Evolutionary conservation across 2,797 vertebrate genomes (phyloP), one percentile per base, ranked within the genome.

Genomic region (Danio aesculapii): DNA sequence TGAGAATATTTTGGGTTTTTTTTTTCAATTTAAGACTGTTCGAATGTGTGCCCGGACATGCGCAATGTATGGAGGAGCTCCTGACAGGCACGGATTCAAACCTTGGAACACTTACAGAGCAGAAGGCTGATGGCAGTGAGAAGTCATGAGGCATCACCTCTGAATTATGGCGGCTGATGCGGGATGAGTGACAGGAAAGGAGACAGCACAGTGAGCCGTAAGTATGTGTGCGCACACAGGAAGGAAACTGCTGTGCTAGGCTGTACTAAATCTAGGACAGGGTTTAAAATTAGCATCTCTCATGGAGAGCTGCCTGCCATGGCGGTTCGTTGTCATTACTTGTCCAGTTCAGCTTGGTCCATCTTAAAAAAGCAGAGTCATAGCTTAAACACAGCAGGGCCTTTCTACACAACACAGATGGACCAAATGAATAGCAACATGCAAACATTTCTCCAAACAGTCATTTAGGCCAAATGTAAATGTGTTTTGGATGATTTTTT

Each of bases 81-180:
- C 71, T 69, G 91, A 91, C 90, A 74, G 79, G 89, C 90, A 90
- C 85, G 84, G 87, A 91, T 92, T 89, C 88, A 91, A 92, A 87
- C 90, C 90, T 91, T 93, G 93, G 92, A 92, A 93, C 91, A 93
- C 92, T 93, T 93, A 93, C 92, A 93, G 92, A 90, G 91, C 92
- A 92, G 91, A 91, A 92, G 93, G 93, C 92, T 94, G 93, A 91
- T 93, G 92, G 92, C 92, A 90, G 92, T 88, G 89, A 90, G 91
- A 91, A 93, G 92, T 94, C 92, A 93, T 89, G 92, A 91, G 88
- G 89, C 90, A 94, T 93, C 92, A 92, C 92, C 87, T 91, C 89
- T 91, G 92, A 92, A 90, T 84, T 76, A 84, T 77, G 59, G 53
- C 59, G 82, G 70, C 91, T 93, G 92, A 92, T 90, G 87, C 88